A percentile compares a stretch with the other conserved stretches of the same genome.
Evolutionary conservation across 2,113 vertebrate species (phyloP).

Genomic region (Xiphophorus maculatus): DNA sequence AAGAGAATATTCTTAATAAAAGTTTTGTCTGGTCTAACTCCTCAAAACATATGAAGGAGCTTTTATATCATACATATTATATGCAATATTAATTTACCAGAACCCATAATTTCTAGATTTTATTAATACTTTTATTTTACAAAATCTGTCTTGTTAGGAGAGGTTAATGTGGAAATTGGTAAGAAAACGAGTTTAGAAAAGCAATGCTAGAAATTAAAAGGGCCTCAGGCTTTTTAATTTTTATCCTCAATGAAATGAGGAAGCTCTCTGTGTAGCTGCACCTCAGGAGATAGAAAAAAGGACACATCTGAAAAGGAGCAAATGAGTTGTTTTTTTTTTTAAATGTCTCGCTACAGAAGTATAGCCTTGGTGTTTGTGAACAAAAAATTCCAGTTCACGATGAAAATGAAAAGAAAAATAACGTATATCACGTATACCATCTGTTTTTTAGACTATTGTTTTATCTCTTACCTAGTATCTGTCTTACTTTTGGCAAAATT

Average conservation of each 20-base stretch:
- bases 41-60: not conserved
- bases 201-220: conserved; percentile 44
- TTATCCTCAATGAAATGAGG: conserved; percentile 20
- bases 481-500: conserved; percentile 31
- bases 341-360: conserved; percentile 28
- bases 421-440: too few species aligned
- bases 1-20: not conserved
- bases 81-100: too few species aligned
- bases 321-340: conserved; percentile 22
- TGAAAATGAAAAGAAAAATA: too few species aligned
- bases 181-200: conserved; percentile 29
- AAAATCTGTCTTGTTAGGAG: conserved; percentile 26
- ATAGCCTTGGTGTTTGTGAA: conserved; percentile 25
- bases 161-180: conserved; percentile 18
- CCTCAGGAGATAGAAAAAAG: conserved; percentile 27
- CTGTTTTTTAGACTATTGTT: not conserved
- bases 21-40: not conserved
- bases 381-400: conserved; percentile 18
- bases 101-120: too few species aligned
- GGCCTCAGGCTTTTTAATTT: conserved; percentile 41
- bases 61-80: not conserved
- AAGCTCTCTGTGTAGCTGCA: conserved; percentile 30
- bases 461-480: conserved; percentile 33
- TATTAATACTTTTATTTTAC: not conserved
- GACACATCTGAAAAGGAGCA: conserved; percentile 42